These are phyloP conservation scores for Helarctos malayanus DNA, from an alignment of 2,797 vertebrate genomes.

Conservation along the genomic window DNA sequence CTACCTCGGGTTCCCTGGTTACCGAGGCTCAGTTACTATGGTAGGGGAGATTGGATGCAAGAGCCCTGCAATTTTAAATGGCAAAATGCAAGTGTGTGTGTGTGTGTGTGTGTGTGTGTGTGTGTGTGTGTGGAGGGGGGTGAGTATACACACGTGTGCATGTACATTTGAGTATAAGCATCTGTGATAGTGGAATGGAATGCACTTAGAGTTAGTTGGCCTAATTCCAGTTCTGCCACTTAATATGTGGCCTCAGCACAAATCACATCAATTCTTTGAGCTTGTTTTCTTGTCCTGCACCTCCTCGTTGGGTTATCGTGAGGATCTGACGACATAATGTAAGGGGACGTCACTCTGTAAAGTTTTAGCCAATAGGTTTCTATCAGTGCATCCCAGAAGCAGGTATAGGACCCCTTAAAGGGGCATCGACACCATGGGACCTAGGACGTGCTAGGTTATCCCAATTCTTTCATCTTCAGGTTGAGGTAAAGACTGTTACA, in stretches of 20 bases:
- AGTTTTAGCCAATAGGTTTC: not conserved
- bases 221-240: not conserved
- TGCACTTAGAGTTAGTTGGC: not conserved
- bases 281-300: not conserved
- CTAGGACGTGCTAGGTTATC: not conserved
- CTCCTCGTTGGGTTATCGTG: not conserved
- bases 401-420: not conserved
- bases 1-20: not conserved
- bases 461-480: not conserved
- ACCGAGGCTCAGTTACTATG: not conserved
- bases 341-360: not conserved
- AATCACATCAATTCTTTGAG: slow-evolving; percentile 3
- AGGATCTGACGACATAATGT: not conserved
- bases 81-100: not conserved
- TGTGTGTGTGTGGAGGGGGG: not conserved
- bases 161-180: not conserved
- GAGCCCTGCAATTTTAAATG: slow-evolving; percentile 22
- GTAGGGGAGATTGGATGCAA: not conserved
- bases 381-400: not conserved
- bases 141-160: not conserved
- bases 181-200: slow-evolving; percentile 7
- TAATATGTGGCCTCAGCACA: not conserved
- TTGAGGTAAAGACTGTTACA: not conserved
- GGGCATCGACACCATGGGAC: not conserved
- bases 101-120: not conserved